A percentile compares a stretch with the other conserved stretches of the same genome.
Conservation (phyloP, 2,888 invertebrate genomes). For the Conistra vaccinii region DNA sequence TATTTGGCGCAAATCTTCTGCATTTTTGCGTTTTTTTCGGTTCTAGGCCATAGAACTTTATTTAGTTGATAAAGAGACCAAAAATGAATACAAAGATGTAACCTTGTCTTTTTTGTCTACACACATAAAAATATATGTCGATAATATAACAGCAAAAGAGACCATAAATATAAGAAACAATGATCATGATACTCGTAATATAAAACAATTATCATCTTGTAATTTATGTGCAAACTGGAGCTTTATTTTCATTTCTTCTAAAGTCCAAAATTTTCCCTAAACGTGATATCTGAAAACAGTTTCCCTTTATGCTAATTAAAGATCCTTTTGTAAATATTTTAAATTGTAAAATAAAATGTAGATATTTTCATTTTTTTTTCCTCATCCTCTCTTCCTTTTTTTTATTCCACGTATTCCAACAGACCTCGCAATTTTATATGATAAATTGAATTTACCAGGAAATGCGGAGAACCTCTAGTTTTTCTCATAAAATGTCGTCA, state of each 20-base stretch:
- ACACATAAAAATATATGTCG: too few relatives aligned
- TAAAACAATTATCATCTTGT: background rate
- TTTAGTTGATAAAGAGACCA: too few relatives aligned
- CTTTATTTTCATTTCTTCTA: background rate
- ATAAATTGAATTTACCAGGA: constrained; percentile 47
- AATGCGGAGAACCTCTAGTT: constrained; percentile 24
- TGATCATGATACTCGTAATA: too few relatives aligned
- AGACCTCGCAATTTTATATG: background rate
- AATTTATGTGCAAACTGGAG: background rate
- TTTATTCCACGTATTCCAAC: background rate
- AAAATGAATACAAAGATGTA: too few relatives aligned
- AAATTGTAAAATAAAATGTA: background rate
- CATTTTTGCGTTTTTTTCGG: too few relatives aligned
- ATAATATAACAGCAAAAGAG: too few relatives aligned
- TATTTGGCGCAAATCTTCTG: too few relatives aligned
- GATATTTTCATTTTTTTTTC: background rate
- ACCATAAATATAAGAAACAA: too few relatives aligned
- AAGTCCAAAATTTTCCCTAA: background rate
- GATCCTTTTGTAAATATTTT: background rate
- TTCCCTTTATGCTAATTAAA: constrained; percentile 30
- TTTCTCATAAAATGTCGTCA: constrained; percentile 22
- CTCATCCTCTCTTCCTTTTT: background rate
- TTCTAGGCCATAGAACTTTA: too few relatives aligned
- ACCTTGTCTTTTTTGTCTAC: too few relatives aligned
- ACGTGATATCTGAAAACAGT: background rate